Percentiles rank a stretch among this genome's conserved stretches.
phyloP scores from a whole-genome alignment of 2,113 vertebrate genomes.

The Gavia stellata region DNA sequence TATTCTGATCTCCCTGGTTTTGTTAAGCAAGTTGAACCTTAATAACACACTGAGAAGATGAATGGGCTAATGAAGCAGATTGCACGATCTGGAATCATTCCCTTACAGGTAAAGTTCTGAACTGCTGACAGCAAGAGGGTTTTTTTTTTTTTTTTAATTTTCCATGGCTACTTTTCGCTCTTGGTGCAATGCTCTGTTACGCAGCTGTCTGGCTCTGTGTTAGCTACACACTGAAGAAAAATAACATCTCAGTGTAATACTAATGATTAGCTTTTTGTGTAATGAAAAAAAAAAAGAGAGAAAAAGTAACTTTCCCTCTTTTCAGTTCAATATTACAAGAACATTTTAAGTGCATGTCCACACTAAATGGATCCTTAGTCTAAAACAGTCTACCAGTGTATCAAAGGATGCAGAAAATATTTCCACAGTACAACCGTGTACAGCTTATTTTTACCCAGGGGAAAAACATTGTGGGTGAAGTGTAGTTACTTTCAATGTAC shows the following conservation, averaged over 20 bases:
- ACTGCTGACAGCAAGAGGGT: not conserved
- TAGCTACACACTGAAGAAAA: not conserved
- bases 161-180: not conserved
- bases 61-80: conserved; percentile 19
- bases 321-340: not conserved
- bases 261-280: not conserved
- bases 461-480: not conserved
- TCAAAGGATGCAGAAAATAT: not conserved
- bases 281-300: not conserved
- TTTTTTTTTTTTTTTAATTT: not conserved
- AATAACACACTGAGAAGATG: not conserved
- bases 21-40: conserved; percentile 20
- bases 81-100: not conserved
- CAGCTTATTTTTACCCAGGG: not conserved
- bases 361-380: not conserved
- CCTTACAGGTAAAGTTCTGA: not conserved
- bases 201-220: not conserved
- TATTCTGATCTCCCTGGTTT: conserved; percentile 22
- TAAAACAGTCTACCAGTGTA: not conserved
- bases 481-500: not conserved
- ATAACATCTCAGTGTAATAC: not conserved
- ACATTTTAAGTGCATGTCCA: not conserved
- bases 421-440: not conserved
- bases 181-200: not conserved
- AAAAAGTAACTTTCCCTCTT: not conserved